phyloP scores from a whole-genome alignment of 1,140 invertebrate genomes.

The Papilio aristodemus region DNA sequence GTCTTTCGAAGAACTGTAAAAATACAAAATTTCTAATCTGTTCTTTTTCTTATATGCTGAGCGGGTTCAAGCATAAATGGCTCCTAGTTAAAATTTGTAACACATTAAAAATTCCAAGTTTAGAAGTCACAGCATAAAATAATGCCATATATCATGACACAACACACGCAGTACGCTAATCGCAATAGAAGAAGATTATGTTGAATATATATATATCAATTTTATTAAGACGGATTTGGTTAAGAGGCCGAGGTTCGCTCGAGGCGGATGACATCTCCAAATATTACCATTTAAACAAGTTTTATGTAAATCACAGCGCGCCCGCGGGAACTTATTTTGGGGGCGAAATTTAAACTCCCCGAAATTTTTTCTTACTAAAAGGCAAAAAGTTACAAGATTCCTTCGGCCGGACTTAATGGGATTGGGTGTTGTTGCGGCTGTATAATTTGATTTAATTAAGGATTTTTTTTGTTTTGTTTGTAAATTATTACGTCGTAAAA shows the following conservation, averaged over 20 bases:
- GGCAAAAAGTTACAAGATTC: constrained; percentile 69
- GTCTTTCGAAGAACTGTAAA: too few species aligned
- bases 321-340: constrained; percentile 71
- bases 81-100: too few species aligned
- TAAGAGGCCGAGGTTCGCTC: constrained; percentile 55
- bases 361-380: constrained; percentile 74
- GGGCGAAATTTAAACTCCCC: constrained; percentile 60
- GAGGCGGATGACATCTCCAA: constrained; percentile 73
- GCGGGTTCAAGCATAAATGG: too few species aligned
- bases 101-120: background rate
- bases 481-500: constrained; percentile 46
- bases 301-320: constrained; percentile 75
- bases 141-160: constrained; percentile 1
- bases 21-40: too few species aligned
- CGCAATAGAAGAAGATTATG: constrained; percentile 26
- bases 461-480: constrained; percentile 52
- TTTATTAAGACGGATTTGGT: constrained; percentile 62
- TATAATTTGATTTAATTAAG: constrained; percentile 67
- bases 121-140: constrained; percentile 43
- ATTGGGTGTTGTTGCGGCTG: constrained; percentile 63
- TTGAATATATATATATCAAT: constrained; percentile 39
- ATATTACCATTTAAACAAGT: constrained; percentile 81
- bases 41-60: too few species aligned
- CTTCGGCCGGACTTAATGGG: constrained; percentile 65
- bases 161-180: constrained; percentile 41